Base-by-base conservation (phyloP, 2,888 invertebrate species). In the Copidosoma aretas region DNA sequence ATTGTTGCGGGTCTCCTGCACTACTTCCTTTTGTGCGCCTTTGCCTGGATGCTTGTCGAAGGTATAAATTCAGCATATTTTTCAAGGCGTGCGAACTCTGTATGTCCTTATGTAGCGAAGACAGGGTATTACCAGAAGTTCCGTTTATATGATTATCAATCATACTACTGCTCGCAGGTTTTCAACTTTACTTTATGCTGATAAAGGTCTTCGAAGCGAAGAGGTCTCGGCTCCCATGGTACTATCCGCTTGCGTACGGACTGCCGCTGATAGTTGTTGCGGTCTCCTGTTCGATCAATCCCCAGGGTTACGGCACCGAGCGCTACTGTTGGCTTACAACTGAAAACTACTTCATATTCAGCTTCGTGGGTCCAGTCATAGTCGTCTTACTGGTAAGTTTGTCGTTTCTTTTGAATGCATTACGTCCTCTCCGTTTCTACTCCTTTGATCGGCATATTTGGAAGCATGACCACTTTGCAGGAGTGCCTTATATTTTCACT, bases 11-110 rank as follows among this genome's bases (percentile, higher is more conserved):
- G 94, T 24, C 86, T 94, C 70, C 86, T 97, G 73, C 94, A 94
- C 81, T 94, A 93, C 85, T 92, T 95, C 86, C 95, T 97, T 86
- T 86, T 97, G 74, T 93, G 94, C 72, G 93, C 96, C 46, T 95
- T 97, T 81, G 91, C 93, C 68, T 97, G 97, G 97, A 96, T 97
- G 92, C 95, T 96, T 84, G 89, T 97, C 76, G 97, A 97, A 91
- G 97, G 94, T 93, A 87, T 32, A 5, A 5, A 32, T 3, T 32
- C 32, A 32, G 8, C 32, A 3, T 32, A 5, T 32, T 32, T 32
- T 32, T 32, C 3, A 32, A 32, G n/a, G n/a, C n/a, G n/a, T n/a
- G n/a, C n/a, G n/a, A n/a, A n/a, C n/a, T n/a, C n/a, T n/a, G n/a
- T n/a, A n/a, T n/a, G n/a, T n/a, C n/a, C n/a, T n/a, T n/a, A n/a